phyloP scores from a whole-genome alignment of 2,888 invertebrate species.

The Chloromyia formosa region DNA sequence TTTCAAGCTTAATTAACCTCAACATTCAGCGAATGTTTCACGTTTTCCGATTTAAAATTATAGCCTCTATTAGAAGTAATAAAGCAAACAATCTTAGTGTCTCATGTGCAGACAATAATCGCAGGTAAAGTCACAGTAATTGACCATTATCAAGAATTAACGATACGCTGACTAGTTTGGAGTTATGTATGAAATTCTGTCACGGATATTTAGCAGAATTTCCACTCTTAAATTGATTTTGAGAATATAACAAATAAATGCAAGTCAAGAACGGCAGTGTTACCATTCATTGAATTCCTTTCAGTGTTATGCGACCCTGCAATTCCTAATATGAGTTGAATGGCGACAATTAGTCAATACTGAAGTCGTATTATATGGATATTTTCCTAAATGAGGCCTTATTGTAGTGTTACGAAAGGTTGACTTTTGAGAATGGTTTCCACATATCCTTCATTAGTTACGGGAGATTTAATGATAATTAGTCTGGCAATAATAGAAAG shows the following conservation, averaged over 20 bases:
- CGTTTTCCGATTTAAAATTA: conserved; percentile 17
- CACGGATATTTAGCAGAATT: conserved; percentile 35
- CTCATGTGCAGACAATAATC: conserved; percentile 26
- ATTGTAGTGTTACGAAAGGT: too few species aligned
- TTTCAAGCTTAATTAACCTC: conserved; percentile 26
- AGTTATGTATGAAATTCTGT: conserved; percentile 37
- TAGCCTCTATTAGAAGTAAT: conserved; percentile 1
- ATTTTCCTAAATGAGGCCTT: too few species aligned
- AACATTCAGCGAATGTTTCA: conserved; percentile 12
- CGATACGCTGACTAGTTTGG: conserved; percentile 1
- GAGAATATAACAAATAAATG: conserved; percentile 2
- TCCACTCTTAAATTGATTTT: conserved; percentile 22
- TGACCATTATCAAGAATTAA: conserved; percentile 35
- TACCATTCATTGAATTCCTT: conserved; percentile 13
- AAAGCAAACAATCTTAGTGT: conserved; percentile 33
- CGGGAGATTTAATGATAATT: too few species aligned
- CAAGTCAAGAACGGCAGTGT: background rate
- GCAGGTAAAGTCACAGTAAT: conserved; percentile 38
- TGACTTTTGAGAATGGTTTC: too few species aligned
- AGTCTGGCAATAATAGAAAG: too few species aligned
- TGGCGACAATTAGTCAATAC: too few species aligned
- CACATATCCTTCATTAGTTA: too few species aligned
- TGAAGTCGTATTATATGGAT: too few species aligned
- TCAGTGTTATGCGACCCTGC: background rate
- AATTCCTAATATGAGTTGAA: too few species aligned